phyloP scores from a whole-genome alignment of 2,113 vertebrate genomes.

The zebrafish (Danio rerio) region DNA sequence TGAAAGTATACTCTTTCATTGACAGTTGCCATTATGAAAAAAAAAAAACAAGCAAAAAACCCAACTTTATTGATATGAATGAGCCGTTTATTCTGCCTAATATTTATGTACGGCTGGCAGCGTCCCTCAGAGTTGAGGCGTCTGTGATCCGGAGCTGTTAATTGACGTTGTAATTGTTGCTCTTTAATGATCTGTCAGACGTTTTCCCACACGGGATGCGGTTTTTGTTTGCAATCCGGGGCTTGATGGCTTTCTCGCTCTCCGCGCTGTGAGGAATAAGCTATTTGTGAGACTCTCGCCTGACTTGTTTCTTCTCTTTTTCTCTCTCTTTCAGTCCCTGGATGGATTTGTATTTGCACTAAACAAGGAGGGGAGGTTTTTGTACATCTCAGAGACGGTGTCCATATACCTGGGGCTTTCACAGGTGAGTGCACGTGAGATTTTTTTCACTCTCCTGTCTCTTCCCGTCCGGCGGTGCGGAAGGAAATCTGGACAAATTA shows the following conservation, averaged over 20 bases:
- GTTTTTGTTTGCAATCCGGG: constrained; percentile 23
- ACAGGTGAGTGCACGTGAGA: constrained; percentile 84
- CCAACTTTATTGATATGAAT: background rate
- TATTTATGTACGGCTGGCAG: background rate
- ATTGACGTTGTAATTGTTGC: constrained; percentile 32
- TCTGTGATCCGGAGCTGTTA: constrained; percentile 39
- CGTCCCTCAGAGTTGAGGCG: constrained; percentile 13
- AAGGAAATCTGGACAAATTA: constrained; percentile 72
- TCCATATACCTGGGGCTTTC: constrained; percentile 99
- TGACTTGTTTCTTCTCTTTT: constrained; percentile 18
- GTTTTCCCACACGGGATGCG: constrained; percentile 27
- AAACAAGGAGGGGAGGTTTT: constrained; percentile 99
- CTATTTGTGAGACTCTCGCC: constrained; percentile 47
- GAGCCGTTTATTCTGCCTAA: background rate
- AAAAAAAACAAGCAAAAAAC: background rate
- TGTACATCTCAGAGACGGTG: constrained; percentile 99
- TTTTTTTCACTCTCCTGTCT: constrained; percentile 20
- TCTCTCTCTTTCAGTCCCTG: constrained; percentile 84
- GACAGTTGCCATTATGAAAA: too few species aligned
- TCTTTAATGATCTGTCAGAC: constrained; percentile 35
- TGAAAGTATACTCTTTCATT: too few species aligned
- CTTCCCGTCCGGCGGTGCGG: constrained; percentile 51
- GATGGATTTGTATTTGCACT: constrained; percentile 99
- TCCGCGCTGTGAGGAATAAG: constrained; percentile 30
- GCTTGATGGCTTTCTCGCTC: constrained; percentile 3